A percentile compares a stretch with the other conserved stretches of the same genome.
phyloP scores from a whole-genome alignment of 2,888 invertebrate genomes.

The Horisme vitalbata region DNA sequence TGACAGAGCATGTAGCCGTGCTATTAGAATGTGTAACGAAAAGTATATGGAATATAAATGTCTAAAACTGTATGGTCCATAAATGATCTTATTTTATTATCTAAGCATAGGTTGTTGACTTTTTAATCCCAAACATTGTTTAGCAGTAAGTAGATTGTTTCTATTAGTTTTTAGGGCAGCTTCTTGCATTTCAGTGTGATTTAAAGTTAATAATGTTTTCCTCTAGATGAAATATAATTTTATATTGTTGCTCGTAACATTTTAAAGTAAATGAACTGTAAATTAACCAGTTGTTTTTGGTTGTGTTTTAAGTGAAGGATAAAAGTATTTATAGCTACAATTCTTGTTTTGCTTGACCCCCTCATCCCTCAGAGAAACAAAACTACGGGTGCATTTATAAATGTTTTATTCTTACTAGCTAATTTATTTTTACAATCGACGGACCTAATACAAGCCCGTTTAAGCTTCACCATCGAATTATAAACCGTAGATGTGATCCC shows the following conservation, averaged over 20 bases:
- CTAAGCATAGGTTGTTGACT: neutral
- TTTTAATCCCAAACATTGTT: too few relatives aligned
- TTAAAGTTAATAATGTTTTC: conserved; percentile 7
- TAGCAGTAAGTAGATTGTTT: conserved; percentile 8
- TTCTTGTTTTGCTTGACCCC: neutral
- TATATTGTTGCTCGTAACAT: conserved; percentile 5
- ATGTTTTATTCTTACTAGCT: too few relatives aligned
- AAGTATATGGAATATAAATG: too few relatives aligned
- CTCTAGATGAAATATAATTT: neutral
- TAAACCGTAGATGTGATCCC: too few relatives aligned
- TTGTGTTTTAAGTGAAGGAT: conserved; percentile 13
- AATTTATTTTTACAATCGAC: too few relatives aligned
- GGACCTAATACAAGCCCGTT: too few relatives aligned
- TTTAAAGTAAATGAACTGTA: conserved; percentile 5
- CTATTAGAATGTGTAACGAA: too few relatives aligned
- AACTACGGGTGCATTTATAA: too few relatives aligned
- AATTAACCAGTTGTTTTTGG: too few relatives aligned
- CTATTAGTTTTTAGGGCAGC: conserved; percentile 10
- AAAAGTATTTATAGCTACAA: conserved; percentile 5
- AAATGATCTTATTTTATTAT: neutral
- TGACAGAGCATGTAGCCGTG: too few relatives aligned
- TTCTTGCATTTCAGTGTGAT: conserved; percentile 16
- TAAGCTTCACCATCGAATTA: too few relatives aligned
- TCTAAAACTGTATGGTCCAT: neutral
- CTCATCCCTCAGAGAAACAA: too few relatives aligned